A percentile compares a stretch with the other conserved stretches of the same genome.
Conservation (phyloP, 2,113 vertebrate species). For the Smithornis capensis region DNA sequence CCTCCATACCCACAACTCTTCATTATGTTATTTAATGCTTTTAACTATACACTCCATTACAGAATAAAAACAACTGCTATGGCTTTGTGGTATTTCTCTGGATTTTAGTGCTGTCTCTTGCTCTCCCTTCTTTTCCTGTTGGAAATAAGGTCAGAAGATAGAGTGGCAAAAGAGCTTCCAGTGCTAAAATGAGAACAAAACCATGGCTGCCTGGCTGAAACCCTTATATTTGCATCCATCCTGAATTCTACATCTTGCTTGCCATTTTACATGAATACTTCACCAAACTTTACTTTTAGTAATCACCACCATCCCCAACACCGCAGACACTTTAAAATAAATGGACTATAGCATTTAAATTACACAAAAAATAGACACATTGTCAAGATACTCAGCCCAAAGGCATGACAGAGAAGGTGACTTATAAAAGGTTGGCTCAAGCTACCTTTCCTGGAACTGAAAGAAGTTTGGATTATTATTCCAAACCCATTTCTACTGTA, state of each 20-base stretch:
- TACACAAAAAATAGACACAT: neutral
- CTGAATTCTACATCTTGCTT: neutral
- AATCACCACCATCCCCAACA: neutral
- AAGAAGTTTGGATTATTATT: neutral
- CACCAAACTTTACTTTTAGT: neutral
- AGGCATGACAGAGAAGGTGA: neutral
- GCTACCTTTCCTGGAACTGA: neutral
- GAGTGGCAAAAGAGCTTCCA: neutral
- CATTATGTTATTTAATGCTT: neutral
- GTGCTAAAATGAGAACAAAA: neutral
- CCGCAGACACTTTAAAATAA: neutral
- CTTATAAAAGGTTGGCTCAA: neutral
- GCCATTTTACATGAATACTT: neutral
- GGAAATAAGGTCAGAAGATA: neutral
- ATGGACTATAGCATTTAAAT: neutral
- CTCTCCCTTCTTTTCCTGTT: neutral
- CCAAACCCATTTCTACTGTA: neutral
- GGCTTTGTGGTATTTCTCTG: neutral
- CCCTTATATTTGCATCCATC: neutral
- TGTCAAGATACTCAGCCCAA: neutral
- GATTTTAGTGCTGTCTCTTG: neutral
- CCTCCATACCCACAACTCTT: neutral
- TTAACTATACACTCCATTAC: neutral
- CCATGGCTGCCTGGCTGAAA: neutral
- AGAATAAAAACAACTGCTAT: neutral